These are phyloP conservation scores for Cepphus grylle DNA, from an alignment of 2,113 vertebrate species.

Conservation along the genomic window DNA sequence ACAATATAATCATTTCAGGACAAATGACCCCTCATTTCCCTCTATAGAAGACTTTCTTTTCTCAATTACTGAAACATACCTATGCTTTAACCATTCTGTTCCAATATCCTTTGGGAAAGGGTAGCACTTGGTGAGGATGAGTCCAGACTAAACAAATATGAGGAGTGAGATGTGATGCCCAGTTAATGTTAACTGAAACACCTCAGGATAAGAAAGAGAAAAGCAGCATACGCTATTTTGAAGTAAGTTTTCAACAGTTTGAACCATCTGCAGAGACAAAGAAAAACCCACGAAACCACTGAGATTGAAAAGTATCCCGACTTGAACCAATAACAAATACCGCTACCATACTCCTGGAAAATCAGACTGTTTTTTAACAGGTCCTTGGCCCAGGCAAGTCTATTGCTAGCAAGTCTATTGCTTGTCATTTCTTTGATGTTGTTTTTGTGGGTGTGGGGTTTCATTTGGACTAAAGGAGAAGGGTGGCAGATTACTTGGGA, in stretches of 20 bases:
- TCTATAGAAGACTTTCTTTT: neutral
- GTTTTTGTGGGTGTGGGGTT: neutral
- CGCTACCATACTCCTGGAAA: neutral
- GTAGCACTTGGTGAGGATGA: neutral
- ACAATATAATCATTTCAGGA: neutral
- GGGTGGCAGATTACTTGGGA: neutral
- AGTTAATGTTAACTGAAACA: neutral
- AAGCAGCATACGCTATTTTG: neutral
- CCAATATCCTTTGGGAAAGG: neutral
- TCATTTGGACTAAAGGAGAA: neutral
- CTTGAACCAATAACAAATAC: neutral
- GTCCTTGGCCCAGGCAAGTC: neutral
- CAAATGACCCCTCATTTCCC: neutral
- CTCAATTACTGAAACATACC: neutral
- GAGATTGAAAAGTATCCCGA: neutral
- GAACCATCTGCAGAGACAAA: neutral
- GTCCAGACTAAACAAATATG: neutral
- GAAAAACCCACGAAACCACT: neutral
- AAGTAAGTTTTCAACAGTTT: neutral
- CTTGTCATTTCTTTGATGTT: neutral
- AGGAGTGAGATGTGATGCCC: neutral
- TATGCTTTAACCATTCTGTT: neutral
- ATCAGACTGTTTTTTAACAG: neutral
- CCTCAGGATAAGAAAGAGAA: neutral
- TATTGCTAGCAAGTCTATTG: neutral